Evolutionary conservation across 2,797 vertebrate genomes (phyloP).

Genomic region (Phylloscopus collybita): DNA sequence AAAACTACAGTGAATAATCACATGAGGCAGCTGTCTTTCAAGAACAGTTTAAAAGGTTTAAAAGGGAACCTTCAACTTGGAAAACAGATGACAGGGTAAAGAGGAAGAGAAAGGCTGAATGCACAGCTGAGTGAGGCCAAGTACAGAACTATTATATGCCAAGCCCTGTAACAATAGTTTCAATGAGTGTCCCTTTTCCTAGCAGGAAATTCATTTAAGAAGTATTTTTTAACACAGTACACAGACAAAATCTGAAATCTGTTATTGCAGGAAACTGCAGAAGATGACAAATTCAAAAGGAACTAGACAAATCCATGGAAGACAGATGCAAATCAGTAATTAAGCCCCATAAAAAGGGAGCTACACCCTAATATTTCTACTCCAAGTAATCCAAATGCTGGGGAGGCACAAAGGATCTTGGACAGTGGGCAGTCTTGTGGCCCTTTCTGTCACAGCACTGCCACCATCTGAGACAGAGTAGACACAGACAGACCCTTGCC

Average conservation of each 20-base stretch:
- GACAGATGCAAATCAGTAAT: background rate
- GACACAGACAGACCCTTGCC: background rate
- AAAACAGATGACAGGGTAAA: background rate
- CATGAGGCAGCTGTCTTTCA: background rate
- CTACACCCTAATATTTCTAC: background rate
- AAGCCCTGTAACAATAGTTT: background rate
- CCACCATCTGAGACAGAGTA: rapidly evolving
- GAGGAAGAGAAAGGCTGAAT: background rate
- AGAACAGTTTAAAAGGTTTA: background rate
- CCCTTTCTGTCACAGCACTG: background rate
- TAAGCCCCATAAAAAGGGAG: background rate
- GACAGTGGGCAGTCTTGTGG: background rate
- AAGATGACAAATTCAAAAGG: background rate
- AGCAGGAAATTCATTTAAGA: background rate
- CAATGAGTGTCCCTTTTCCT: background rate
- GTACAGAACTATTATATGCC: background rate
- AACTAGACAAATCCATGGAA: background rate
- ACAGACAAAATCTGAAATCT: background rate
- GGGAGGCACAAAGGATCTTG: background rate
- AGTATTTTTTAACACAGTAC: background rate
- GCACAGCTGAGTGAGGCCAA: background rate
- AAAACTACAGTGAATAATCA: background rate
- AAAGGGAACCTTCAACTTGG: background rate
- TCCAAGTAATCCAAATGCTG: background rate
- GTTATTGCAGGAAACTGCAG: background rate